Evolutionary conservation across 2,888 invertebrate genomes (phyloP).

Genomic region (Apeira syringaria): DNA sequence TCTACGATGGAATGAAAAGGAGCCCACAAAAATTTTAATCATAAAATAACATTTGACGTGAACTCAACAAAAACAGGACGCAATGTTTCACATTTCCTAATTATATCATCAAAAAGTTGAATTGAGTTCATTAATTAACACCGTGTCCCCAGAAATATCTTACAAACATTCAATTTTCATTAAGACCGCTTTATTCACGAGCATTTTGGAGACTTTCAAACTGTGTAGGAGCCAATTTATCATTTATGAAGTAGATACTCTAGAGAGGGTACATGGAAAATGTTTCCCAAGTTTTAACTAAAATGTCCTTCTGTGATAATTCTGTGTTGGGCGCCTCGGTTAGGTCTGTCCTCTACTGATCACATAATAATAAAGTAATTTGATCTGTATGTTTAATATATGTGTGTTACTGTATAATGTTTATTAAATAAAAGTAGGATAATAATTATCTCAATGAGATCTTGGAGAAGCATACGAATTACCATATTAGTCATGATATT

Average conservation of each 20-base stretch:
- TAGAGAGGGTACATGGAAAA: neutral
- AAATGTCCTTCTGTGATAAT: conserved; percentile 8
- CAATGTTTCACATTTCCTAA: neutral
- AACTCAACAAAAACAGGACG: too few species aligned
- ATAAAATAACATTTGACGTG: too few species aligned
- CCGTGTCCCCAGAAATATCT: conserved; percentile 2
- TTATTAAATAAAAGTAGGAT: too few species aligned
- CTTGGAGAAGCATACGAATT: too few species aligned
- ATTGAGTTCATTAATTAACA: neutral
- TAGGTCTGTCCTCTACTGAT: too few species aligned
- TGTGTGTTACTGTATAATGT: too few species aligned
- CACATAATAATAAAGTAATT: too few species aligned
- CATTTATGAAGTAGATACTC: conserved; percentile 1
- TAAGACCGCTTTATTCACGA: neutral
- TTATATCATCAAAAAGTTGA: neutral
- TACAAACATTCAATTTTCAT: conserved; percentile 3
- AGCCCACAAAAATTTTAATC: too few species aligned
- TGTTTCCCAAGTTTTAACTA: conserved; percentile 6
- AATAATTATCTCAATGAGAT: too few species aligned
- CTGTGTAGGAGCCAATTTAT: conserved; percentile 1
- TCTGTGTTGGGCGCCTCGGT: neutral
- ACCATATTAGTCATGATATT: too few species aligned
- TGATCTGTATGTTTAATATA: too few species aligned
- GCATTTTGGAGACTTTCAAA: conserved; percentile 1
- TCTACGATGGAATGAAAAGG: too few species aligned